These are phyloP conservation scores for Athetis lepigone DNA, from an alignment of 2,888 invertebrate genomes.

Conservation along the genomic window DNA sequence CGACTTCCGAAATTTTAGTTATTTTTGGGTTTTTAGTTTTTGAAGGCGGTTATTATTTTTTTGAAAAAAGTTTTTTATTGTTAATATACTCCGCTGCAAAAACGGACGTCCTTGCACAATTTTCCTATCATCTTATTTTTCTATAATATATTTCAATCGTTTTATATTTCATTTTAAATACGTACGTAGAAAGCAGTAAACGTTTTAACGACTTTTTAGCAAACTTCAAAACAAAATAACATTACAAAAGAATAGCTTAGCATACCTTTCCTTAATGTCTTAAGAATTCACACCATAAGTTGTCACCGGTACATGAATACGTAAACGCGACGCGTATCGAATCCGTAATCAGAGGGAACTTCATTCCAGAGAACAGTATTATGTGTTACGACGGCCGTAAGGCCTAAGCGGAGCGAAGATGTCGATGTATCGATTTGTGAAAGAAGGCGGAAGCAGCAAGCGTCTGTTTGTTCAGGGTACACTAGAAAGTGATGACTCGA, in stretches of 20 bases:
- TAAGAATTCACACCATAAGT: slow-evolving; percentile 65
- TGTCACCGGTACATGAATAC: slow-evolving; percentile 69
- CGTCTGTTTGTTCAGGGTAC: slow-evolving; percentile 95
- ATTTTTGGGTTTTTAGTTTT: too few species aligned
- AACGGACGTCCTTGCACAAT: background rate
- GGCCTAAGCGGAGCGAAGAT: slow-evolving; percentile 83
- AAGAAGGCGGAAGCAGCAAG: slow-evolving; percentile 91
- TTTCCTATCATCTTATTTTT: background rate
- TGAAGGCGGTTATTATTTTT: too few species aligned
- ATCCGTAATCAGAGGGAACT: slow-evolving; percentile 79
- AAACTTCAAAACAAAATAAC: slow-evolving; percentile 23
- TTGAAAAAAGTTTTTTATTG: too few species aligned
- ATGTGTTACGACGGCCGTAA: slow-evolving; percentile 80
- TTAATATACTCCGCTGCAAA: slow-evolving; percentile 5
- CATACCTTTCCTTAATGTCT: slow-evolving; percentile 60
- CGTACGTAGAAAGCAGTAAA: slow-evolving; percentile 14
- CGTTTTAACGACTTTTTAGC: slow-evolving; percentile 33
- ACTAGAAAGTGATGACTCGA: slow-evolving; percentile 91
- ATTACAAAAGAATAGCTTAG: slow-evolving; percentile 53
- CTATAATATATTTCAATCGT: background rate
- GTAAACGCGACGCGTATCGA: slow-evolving; percentile 79
- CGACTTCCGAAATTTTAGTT: too few species aligned
- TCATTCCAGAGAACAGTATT: slow-evolving; percentile 78
- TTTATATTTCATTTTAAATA: background rate
- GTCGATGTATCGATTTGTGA: slow-evolving; percentile 95